A percentile compares a stretch with the other conserved stretches of the same genome.
Evolutionary conservation across 2,797 vertebrate species (phyloP).

Genomic region (Girardinus metallicus): DNA sequence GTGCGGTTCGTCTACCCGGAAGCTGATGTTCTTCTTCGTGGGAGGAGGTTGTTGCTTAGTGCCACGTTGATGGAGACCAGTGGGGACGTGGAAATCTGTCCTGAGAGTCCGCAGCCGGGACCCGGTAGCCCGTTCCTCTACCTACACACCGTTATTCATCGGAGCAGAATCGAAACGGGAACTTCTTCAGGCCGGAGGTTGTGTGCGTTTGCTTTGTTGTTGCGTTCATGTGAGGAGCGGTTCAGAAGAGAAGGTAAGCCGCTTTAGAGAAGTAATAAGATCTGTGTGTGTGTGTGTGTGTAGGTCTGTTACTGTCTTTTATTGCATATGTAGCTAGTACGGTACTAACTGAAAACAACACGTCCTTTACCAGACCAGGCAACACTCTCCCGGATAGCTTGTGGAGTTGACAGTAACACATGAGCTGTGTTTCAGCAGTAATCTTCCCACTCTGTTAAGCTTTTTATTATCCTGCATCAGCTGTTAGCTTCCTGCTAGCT

Average conservation of each 20-base stretch:
- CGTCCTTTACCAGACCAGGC: neutral
- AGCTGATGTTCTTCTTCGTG: slow-evolving; percentile 67
- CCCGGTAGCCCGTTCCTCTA: slow-evolving; percentile 44
- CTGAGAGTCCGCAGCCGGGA: slow-evolving; percentile 60
- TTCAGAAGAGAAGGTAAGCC: slow-evolving; percentile 71
- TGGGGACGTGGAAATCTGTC: slow-evolving; percentile 82
- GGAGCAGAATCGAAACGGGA: slow-evolving; percentile 21
- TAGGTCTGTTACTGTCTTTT: neutral
- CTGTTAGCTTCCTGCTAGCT: slow-evolving; percentile 64
- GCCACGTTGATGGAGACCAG: slow-evolving; percentile 88
- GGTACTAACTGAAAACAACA: slow-evolving; percentile 3
- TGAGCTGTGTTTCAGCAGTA: neutral
- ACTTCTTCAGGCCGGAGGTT: neutral
- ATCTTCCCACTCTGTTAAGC: neutral
- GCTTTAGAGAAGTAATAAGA: slow-evolving; percentile 40
- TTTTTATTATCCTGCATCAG: slow-evolving; percentile 25
- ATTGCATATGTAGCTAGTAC: slow-evolving; percentile 38
- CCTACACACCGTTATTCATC: neutral
- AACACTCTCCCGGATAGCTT: neutral
- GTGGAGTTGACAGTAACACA: slow-evolving; percentile 1
- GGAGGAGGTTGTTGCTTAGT: slow-evolving; percentile 69
- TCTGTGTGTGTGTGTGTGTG: neutral
- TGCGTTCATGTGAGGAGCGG: slow-evolving; percentile 54
- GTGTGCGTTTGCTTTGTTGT: slow-evolving; percentile 27
- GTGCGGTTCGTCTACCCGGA: slow-evolving; percentile 49